Percentiles rank a stretch among this genome's conserved stretches.
phyloP scores from a whole-genome alignment of 2,797 vertebrate genomes.

The Champsocephalus gunnari region DNA sequence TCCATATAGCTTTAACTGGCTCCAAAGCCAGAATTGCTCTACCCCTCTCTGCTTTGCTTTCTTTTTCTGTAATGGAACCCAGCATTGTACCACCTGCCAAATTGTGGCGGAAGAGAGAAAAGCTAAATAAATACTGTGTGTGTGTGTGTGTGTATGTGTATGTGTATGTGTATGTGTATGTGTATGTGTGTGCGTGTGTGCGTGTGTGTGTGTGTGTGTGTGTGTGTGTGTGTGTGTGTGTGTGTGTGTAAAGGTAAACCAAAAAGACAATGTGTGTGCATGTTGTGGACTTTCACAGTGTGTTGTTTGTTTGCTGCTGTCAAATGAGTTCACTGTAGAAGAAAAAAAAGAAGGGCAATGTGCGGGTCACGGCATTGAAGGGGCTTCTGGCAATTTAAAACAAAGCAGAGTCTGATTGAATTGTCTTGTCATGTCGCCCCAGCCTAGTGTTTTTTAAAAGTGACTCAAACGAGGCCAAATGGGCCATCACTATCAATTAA shows the following conservation, averaged over 20 bases:
- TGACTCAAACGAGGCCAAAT: slow-evolving; percentile 51
- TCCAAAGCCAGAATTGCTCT: slow-evolving; percentile 23
- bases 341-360: slow-evolving; percentile 41
- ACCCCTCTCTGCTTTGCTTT: not conserved
- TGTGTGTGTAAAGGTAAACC: not conserved
- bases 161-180: slow-evolving; percentile 10
- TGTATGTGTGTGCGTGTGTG: slow-evolving; percentile 1
- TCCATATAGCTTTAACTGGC: slow-evolving; percentile 61
- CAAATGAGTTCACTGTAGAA: slow-evolving; percentile 53
- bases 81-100: slow-evolving; percentile 73
- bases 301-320: slow-evolving; percentile 57
- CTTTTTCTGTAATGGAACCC: slow-evolving; percentile 60
- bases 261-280: slow-evolving; percentile 35
- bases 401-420: slow-evolving; percentile 53
- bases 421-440: slow-evolving; percentile 22
- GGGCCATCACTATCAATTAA: slow-evolving; percentile 71
- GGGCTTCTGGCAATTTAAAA: slow-evolving; percentile 45
- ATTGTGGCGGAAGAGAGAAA: slow-evolving; percentile 48
- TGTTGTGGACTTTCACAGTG: slow-evolving; percentile 48
- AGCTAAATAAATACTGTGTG: slow-evolving; percentile 55
- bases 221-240: slow-evolving; percentile 15
- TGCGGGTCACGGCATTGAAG: slow-evolving; percentile 21
- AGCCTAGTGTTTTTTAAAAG: slow-evolving; percentile 45
- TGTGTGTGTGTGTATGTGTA: slow-evolving; percentile 26
- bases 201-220: slow-evolving; percentile 24